A percentile compares a stretch with the other conserved stretches of the same genome.
phyloP scores from a whole-genome alignment of 2,797 vertebrate species.

The Hemibagrus guttatus region DNA sequence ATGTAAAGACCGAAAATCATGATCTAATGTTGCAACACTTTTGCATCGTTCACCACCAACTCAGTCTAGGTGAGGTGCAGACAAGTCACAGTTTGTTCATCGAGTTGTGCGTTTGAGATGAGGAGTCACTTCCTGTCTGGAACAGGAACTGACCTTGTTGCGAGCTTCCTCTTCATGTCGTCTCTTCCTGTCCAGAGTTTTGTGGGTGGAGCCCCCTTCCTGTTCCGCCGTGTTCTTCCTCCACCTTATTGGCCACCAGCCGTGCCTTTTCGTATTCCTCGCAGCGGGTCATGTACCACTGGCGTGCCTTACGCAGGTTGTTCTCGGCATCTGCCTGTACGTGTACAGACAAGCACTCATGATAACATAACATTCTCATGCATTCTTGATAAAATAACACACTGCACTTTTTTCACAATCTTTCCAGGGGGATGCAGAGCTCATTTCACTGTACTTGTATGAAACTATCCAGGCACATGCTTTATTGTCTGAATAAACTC shows the following conservation, averaged over 20 bases:
- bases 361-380: no score
- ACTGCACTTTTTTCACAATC: no score
- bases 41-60: background rate
- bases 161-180: constrained; percentile 90
- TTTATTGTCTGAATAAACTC: background rate
- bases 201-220: constrained; percentile 72
- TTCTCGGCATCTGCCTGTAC: constrained; percentile 83
- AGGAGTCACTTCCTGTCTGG: constrained; percentile 47
- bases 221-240: constrained; percentile 79
- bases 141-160: constrained; percentile 81
- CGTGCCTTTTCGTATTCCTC: constrained; percentile 93
- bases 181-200: constrained; percentile 91
- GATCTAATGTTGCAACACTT: constrained; percentile 9
- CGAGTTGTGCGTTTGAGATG: constrained; percentile 9
- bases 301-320: constrained; percentile 92
- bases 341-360: background rate
- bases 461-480: background rate
- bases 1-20: background rate
- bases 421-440: background rate
- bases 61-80: background rate
- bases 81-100: background rate
- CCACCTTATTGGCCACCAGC: constrained; percentile 76
- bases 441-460: background rate
- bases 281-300: constrained; percentile 83
- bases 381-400: background rate